Base-by-base conservation (phyloP, 2,888 invertebrate species). In the Hartigia nigra region DNA sequence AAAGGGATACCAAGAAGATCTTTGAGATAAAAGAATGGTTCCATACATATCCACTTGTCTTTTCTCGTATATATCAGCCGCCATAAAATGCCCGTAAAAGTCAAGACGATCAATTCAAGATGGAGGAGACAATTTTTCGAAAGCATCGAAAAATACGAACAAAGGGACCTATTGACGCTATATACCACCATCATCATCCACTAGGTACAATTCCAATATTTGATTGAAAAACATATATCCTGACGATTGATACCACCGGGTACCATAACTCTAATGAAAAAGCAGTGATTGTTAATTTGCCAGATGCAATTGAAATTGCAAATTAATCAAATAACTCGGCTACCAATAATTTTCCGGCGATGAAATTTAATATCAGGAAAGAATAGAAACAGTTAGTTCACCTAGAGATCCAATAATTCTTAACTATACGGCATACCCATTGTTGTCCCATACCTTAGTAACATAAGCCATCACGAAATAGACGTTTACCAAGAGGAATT, bases 401-500 rank as follows among this genome's bases (percentile, higher is more conserved):
- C 9, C 35, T 35, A 35, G 35, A 5, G 35, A 35, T 35, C 35
- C 35, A 35, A 35, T 9, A 9, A 35, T 35, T 1, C 35, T 39
- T 23, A 39, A 5, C 39, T 14, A 39, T 39, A 39, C 14, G 14
- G 14, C 23, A 23, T 14, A 14, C 14, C 36, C 4, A 14, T 55
- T 23, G 55, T 23, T 9, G 55, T 55, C 55, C 14, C 23, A 55
- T 9, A 23, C 77, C 78, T 80, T 78, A 81, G 79, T 80, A 80
- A 77, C 81, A 79, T 82, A 80, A 80, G 80, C 80, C 74, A 34
- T 74, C n/a, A 70, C 75, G 82, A 82, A 82, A 85, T 82, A 81
- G 34, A 34, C 34, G 79, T 78, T 79, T 70, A 81, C 78, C 81
- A 70, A 74, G 74, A 80, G 82, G 78, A 86, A 86, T 86, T 86